Conservation (phyloP, 30 jellyfish, hydroid and myxozoan genomes). For the Mastigias papua region DNA sequence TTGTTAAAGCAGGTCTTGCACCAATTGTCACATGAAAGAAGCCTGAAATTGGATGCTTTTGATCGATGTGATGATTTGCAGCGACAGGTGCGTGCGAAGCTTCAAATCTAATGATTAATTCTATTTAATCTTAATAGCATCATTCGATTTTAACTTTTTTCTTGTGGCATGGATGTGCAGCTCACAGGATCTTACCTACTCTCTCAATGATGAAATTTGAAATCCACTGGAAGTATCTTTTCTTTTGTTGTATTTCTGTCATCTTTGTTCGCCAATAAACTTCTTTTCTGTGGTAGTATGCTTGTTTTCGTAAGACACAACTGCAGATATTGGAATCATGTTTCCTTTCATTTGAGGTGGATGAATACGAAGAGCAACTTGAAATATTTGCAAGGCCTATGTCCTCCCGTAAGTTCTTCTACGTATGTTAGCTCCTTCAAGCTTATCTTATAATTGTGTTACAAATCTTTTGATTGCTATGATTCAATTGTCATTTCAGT, state of each 20-base stretch:
- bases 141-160: too few species aligned
- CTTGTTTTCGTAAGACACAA: too few species aligned
- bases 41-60: slow-evolving; percentile 82
- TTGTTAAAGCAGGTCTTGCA: slow-evolving; percentile 48
- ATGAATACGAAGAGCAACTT: slow-evolving; percentile 69
- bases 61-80: slow-evolving; percentile 84
- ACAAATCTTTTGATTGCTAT: too few species aligned
- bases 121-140: too few species aligned
- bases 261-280: too few species aligned
- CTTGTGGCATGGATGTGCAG: too few species aligned
- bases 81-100: slow-evolving; percentile 37
- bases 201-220: too few species aligned
- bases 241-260: too few species aligned
- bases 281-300: too few species aligned
- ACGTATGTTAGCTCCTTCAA: neutral
- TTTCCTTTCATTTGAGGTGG: slow-evolving; percentile 20
- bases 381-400: slow-evolving; percentile 57
- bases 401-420: slow-evolving; percentile 54
- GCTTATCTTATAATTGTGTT: neutral
- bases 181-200: too few species aligned
- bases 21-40: slow-evolving; percentile 76
- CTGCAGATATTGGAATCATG: neutral
- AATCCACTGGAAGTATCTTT: too few species aligned
- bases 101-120: neutral
- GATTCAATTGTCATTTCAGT: too few species aligned